Conservation (phyloP, 2,797 vertebrate species). For the Hypotaenidia philippensis region DNA sequence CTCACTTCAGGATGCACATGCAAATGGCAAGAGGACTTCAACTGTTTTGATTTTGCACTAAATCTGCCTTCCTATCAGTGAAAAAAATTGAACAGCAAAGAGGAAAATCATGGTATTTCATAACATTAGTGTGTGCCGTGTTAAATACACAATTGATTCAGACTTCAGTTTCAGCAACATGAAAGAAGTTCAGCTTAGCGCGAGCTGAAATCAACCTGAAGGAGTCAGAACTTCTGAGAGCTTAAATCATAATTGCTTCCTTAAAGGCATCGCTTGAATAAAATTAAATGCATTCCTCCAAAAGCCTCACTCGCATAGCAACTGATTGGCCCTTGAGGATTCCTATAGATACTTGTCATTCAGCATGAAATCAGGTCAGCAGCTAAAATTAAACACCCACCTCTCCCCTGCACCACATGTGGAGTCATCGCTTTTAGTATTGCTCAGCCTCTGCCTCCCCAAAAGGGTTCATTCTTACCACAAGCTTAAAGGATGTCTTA, state of each 20-base stretch:
- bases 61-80: background rate
- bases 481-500: constrained; percentile 59
- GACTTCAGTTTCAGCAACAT: constrained; percentile 8
- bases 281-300: constrained; percentile 71
- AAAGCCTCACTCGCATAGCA: constrained; percentile 63
- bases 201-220: constrained; percentile 51
- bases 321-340: constrained; percentile 75
- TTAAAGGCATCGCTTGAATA: constrained; percentile 69
- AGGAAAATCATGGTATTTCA: background rate
- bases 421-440: constrained; percentile 42
- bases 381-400: constrained; percentile 80
- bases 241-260: constrained; percentile 60
- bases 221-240: constrained; percentile 53
- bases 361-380: constrained; percentile 82
- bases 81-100: background rate
- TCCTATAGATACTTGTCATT: constrained; percentile 79
- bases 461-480: constrained; percentile 52
- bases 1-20: background rate
- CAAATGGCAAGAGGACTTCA: background rate
- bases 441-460: constrained; percentile 51
- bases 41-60: background rate
- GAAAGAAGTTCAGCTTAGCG: background rate
- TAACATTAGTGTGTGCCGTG: background rate
- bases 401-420: constrained; percentile 40
- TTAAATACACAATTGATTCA: background rate